phyloP scores from a whole-genome alignment of 2,797 vertebrate species.

The Pipistrellus pipistrellus region DNA sequence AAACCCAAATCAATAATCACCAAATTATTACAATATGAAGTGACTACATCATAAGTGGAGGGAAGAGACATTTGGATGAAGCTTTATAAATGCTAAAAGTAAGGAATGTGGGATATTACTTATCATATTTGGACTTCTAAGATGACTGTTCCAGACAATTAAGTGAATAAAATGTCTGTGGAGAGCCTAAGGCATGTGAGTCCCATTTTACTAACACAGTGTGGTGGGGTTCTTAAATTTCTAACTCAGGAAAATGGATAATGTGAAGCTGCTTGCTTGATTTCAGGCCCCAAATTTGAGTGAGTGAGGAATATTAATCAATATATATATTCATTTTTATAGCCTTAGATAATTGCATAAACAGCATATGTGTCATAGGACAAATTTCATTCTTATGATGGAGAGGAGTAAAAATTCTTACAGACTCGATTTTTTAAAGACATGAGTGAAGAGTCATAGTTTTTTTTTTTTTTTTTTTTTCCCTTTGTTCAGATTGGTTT shows the following conservation, averaged over 20 bases:
- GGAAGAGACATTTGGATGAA: conserved; percentile 58
- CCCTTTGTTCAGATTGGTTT: not conserved
- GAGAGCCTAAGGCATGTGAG: not conserved
- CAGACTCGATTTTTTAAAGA: conserved; percentile 9
- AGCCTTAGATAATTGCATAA: conserved; percentile 62
- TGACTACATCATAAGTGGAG: conserved; percentile 80
- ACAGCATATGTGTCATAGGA: conserved; percentile 53
- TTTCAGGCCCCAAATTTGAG: conserved; percentile 53
- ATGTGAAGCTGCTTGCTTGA: conserved; percentile 35
- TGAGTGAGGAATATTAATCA: conserved; percentile 56
- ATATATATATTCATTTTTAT: conserved; percentile 47
- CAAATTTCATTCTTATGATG: conserved; percentile 47
- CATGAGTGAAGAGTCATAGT: not conserved
- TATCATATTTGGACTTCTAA: conserved; percentile 57
- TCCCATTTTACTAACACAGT: conserved; percentile 10
- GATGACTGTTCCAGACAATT: not conserved
- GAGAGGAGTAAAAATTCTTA: conserved; percentile 56
- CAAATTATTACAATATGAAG: conserved; percentile 89
- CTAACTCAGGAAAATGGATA: not conserved
- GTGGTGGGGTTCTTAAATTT: conserved; percentile 6
- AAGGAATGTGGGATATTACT: conserved; percentile 41
- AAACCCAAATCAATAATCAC: conserved; percentile 91
- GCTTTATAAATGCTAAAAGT: conserved; percentile 75
- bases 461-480: too few relatives aligned
- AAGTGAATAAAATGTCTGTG: not conserved